Evolutionary conservation across 2,797 vertebrate species (phyloP), one percentile per base, ranked within the genome.

Genomic region (Gallirallus australis): DNA sequence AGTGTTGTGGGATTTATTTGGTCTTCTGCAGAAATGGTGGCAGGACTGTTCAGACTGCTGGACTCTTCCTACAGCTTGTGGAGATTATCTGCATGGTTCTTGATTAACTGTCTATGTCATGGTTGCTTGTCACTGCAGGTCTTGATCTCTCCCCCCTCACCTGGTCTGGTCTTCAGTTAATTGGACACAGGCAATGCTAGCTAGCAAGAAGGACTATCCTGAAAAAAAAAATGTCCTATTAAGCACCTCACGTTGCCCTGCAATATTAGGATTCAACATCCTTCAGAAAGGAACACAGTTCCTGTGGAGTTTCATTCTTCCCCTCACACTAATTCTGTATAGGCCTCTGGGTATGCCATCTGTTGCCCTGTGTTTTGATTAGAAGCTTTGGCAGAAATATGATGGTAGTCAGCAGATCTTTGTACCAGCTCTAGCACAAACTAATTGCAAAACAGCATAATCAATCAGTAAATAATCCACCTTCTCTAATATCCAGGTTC

Each of bases 311-410:
- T 17, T 77, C 6, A 30, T 63, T 79, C 39, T 76, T 92, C 52
- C n/a, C 73, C 86, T 77, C 45, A 33, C 60, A 77, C 2, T 59
- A 73, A 82, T 79, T 79, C 69, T 39, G n/a, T 60, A 70, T 60
- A 79, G 60, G 73, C 83, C 81, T 82, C 77, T 87, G 81, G 33
- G 37, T n/a, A 14, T 73, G 33, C 89, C 66, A 82, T 76, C 81
- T 94, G 81, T 89, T 82, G 71, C 35, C 52, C 40, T 3, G 2
- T 56, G 39, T 56, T 88, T 84, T 73, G 37, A 79, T 82, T 68
- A 82, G 76, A 90, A 85, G 60, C 39, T 13, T 80, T 94, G 76
- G 60, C 86, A 96, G 81, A 89, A 77, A 79, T 13, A n/a, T 53
- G 52, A 39, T 75, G 48, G 45, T 31, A 79, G 56, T 92, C 78